phyloP scores from a whole-genome alignment of 2,113 vertebrate species.

The Passer montanus region DNA sequence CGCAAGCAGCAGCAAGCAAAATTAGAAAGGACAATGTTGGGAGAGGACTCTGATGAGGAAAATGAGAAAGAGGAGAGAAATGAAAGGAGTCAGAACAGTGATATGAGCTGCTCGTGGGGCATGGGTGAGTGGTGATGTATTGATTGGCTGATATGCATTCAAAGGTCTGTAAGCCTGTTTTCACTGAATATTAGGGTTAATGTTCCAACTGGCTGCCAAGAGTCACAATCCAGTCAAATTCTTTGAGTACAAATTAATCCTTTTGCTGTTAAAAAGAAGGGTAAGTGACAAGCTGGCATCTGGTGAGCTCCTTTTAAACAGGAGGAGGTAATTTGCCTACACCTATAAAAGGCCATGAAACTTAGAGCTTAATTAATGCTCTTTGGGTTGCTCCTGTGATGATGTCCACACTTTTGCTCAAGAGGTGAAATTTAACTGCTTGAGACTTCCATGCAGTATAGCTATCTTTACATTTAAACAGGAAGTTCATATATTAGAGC shows the following conservation, averaged over 20 bases:
- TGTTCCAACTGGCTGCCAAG: not conserved
- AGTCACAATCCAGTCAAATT: not conserved
- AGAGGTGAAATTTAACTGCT: not conserved
- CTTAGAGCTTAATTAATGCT: not conserved
- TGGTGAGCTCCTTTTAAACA: not conserved
- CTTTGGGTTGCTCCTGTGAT: not conserved
- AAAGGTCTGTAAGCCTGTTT: not conserved
- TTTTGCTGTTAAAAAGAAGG: not conserved
- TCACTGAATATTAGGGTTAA: not conserved
- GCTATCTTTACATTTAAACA: not conserved
- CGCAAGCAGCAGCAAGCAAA: constrained; percentile 82
- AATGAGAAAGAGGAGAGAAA: constrained; percentile 64
- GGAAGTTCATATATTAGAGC: not conserved
- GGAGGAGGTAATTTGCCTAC: not conserved
- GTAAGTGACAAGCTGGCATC: not conserved
- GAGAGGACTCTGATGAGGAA: constrained; percentile 89
- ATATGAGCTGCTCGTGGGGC: constrained; percentile 91
- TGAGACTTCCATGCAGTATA: not conserved
- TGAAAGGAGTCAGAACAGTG: constrained; percentile 69
- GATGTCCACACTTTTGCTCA: not conserved
- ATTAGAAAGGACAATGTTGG: constrained; percentile 91
- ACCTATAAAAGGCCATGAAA: not conserved
- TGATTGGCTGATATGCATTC: not conserved
- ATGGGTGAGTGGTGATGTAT: constrained; percentile 81
- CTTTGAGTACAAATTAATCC: not conserved